Evolutionary conservation across 1,140 invertebrate species (phyloP).

Genomic region (Drosophila mauritiana): DNA sequence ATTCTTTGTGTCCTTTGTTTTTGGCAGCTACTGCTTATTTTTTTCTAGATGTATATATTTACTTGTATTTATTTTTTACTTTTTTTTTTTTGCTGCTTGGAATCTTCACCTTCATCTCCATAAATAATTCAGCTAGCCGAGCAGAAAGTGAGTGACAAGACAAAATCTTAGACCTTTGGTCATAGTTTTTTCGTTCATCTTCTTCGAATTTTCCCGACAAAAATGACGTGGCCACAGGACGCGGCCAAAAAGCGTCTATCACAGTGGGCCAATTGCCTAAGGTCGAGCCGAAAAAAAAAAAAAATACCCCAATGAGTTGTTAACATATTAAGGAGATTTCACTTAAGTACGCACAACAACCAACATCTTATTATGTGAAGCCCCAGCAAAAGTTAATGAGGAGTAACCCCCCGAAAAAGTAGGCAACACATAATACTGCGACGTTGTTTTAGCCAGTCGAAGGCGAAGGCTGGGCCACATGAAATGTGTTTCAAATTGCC

Average conservation of each 20-base stretch:
- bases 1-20: constrained; percentile 9
- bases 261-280: constrained; percentile 13
- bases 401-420: constrained; percentile 51
- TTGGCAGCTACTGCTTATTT: neutral
- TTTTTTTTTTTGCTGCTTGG: neutral
- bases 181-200: constrained; percentile 31
- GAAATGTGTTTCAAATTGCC: constrained; percentile 76
- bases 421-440: constrained; percentile 54
- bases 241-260: constrained; percentile 3
- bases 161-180: constrained; percentile 26
- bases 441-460: constrained; percentile 18
- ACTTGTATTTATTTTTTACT: neutral
- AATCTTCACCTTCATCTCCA: constrained; percentile 36
- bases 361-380: constrained; percentile 29
- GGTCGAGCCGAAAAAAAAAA: constrained; percentile 9
- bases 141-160: constrained; percentile 48
- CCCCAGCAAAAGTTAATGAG: constrained; percentile 60
- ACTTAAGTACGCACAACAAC: constrained; percentile 63
- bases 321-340: constrained; percentile 79
- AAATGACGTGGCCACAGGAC: constrained; percentile 20
- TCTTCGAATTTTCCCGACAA: neutral
- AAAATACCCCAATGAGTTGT: constrained; percentile 67
- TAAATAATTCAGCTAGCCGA: constrained; percentile 44
- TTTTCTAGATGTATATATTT: neutral
- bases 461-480: constrained; percentile 32